These are phyloP conservation scores for Hydrotaea diabolus DNA, from an alignment of 2,888 invertebrate species.

Conservation along the genomic window DNA sequence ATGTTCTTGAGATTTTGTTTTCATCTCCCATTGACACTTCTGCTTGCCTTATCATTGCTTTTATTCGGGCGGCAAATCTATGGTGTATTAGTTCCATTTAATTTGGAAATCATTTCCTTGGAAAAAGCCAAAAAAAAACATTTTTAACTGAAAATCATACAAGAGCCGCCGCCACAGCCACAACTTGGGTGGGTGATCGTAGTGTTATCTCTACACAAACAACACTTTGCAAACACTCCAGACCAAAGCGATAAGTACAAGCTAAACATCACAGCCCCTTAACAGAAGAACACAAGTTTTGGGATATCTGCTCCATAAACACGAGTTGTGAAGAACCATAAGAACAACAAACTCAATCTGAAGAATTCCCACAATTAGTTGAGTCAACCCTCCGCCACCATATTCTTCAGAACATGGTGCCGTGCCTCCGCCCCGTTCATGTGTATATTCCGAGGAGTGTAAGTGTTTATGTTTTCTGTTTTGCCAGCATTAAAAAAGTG, in stretches of 20 bases:
- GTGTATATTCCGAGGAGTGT: background rate
- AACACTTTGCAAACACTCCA: conserved; percentile 59
- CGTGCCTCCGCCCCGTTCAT: background rate
- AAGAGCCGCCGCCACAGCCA: background rate
- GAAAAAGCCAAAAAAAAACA: conserved; percentile 19
- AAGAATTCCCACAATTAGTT: conserved; percentile 58
- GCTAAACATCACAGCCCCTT: conserved; percentile 39
- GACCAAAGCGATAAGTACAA: conserved; percentile 27
- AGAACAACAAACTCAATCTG: background rate
- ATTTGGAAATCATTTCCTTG: background rate
- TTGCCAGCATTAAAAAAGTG: conserved; percentile 51
- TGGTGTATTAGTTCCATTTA: background rate
- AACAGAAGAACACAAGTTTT: conserved; percentile 17
- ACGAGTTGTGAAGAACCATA: conserved; percentile 20
- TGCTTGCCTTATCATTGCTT: background rate
- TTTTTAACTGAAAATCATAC: background rate
- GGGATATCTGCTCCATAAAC: conserved; percentile 26
- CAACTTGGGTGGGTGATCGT: conserved; percentile 7
- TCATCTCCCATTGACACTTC: background rate
- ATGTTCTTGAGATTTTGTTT: background rate
- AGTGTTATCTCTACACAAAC: conserved; percentile 23
- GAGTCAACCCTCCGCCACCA: too few species aligned
- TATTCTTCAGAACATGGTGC: conserved; percentile 11
- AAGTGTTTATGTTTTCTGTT: conserved; percentile 37
- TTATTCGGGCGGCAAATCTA: background rate